A percentile compares a stretch with the other conserved stretches of the same genome.
Conservation (phyloP, 1,140 invertebrate species). For the Grapholita molesta region DNA sequence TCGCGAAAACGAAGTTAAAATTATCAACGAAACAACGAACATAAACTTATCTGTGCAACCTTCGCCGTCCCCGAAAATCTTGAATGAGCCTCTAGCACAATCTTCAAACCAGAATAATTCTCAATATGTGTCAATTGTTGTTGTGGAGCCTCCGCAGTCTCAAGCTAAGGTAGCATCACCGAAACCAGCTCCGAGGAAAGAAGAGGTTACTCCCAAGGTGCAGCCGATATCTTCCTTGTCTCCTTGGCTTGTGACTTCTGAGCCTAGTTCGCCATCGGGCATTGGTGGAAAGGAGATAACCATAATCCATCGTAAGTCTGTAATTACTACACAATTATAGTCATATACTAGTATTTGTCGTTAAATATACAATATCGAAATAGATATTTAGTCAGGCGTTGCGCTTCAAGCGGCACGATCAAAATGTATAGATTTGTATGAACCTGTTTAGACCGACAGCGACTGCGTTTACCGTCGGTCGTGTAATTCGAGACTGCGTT, state of each 20-base stretch:
- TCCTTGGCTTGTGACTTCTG: conserved; percentile 89
- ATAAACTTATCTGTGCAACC: conserved; percentile 63
- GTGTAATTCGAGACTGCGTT: too few species aligned
- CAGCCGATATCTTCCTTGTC: conserved; percentile 79
- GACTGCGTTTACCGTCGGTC: too few species aligned
- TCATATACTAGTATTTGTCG: conserved; percentile 1
- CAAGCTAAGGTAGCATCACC: conserved; percentile 59
- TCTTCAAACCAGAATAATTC: conserved; percentile 70
- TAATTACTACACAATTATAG: conserved; percentile 90
- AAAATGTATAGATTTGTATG: too few species aligned
- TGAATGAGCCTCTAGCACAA: conserved; percentile 56
- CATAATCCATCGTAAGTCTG: conserved; percentile 84
- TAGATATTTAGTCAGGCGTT: too few species aligned
- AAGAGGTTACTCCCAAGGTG: conserved; percentile 54
- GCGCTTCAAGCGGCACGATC: too few species aligned
- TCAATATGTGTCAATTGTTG: conserved; percentile 79
- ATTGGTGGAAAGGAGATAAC: conserved; percentile 85
- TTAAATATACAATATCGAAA: too few species aligned
- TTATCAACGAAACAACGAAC: conserved; percentile 67
- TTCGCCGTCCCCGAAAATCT: conserved; percentile 67
- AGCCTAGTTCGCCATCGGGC: conserved; percentile 81
- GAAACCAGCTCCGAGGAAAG: conserved; percentile 52
- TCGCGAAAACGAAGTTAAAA: conserved; percentile 75
- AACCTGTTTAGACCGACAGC: too few species aligned
- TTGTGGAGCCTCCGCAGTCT: conserved; percentile 75